Evolutionary conservation across 2,797 vertebrate species (phyloP).

Genomic region (Megalops cyprinoides): DNA sequence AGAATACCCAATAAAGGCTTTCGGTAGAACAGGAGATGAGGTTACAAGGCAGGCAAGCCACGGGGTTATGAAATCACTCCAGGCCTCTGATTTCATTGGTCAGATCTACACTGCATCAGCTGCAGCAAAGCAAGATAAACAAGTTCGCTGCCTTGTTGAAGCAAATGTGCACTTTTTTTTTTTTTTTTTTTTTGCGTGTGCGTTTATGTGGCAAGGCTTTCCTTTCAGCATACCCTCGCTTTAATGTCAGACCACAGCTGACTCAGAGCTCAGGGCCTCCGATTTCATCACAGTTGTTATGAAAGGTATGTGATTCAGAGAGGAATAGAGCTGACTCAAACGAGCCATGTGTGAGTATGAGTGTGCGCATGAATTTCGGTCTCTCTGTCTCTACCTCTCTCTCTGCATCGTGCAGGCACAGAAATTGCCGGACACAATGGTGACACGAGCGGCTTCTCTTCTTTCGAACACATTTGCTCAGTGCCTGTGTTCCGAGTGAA

Average conservation of each 20-base stretch:
- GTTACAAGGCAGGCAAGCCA: conserved; percentile 17
- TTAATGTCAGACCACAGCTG: conserved; percentile 63
- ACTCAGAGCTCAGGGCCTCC: conserved; percentile 73
- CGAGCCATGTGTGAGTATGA: conserved; percentile 44
- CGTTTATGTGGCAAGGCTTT: conserved; percentile 17
- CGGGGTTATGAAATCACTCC: conserved; percentile 29
- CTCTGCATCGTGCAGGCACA: conserved; percentile 31
- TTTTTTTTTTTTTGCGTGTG: background rate
- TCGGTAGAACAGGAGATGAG: conserved; percentile 33
- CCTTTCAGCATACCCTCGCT: conserved; percentile 38
- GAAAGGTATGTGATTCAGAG: conserved; percentile 68
- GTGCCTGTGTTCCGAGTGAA: background rate
- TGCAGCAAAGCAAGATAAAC: background rate
- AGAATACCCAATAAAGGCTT: background rate
- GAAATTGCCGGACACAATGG: background rate
- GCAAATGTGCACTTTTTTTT: conserved; percentile 2
- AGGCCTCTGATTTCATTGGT: conserved; percentile 23
- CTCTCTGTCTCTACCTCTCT: conserved; percentile 27
- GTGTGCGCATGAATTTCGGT: conserved; percentile 44
- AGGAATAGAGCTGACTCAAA: conserved; percentile 60
- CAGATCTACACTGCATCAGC: conserved; percentile 25
- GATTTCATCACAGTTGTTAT: conserved; percentile 78
- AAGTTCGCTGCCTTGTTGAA: background rate
- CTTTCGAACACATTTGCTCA: background rate
- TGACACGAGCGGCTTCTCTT: background rate